phyloP scores from a whole-genome alignment of 2,888 invertebrate genomes.

The Rhamnusium bicolor region DNA sequence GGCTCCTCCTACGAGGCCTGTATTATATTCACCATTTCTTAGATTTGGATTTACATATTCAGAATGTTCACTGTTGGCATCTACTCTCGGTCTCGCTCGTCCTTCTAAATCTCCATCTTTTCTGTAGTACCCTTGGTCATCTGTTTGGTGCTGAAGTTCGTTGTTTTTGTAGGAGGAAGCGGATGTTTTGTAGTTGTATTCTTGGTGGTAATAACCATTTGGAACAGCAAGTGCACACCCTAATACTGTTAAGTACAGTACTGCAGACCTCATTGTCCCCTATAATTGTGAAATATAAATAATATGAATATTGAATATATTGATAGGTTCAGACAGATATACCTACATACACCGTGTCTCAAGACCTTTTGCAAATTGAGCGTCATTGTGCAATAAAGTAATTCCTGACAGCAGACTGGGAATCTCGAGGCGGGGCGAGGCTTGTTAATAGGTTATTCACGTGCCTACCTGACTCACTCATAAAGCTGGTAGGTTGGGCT shows the following conservation, averaged over 20 bases:
- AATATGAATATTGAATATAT: not conserved
- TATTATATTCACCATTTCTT: slow-evolving; percentile 35
- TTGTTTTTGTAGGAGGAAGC: slow-evolving; percentile 67
- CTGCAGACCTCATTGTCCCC: slow-evolving; percentile 52
- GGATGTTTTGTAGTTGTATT: slow-evolving; percentile 68
- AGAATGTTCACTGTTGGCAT: slow-evolving; percentile 66
- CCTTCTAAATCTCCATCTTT: slow-evolving; percentile 68
- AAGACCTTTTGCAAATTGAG: too few relatives aligned
- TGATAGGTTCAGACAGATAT: too few relatives aligned
- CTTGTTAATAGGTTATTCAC: too few relatives aligned
- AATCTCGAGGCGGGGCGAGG: too few relatives aligned
- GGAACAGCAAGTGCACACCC: slow-evolving; percentile 56
- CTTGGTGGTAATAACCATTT: slow-evolving; percentile 66
- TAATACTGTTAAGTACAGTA: slow-evolving; percentile 52
- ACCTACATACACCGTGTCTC: too few relatives aligned
- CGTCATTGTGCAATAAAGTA: too few relatives aligned
- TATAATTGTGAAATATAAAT: slow-evolving; percentile 7
- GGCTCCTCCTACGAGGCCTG: slow-evolving; percentile 32
- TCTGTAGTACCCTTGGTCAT: slow-evolving; percentile 67
- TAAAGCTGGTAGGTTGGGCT: too few relatives aligned
- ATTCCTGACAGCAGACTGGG: too few relatives aligned
- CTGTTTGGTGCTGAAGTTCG: slow-evolving; percentile 68
- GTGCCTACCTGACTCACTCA: too few relatives aligned
- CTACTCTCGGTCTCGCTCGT: slow-evolving; percentile 62
- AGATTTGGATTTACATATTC: slow-evolving; percentile 67